A percentile compares a stretch with the other conserved stretches of the same genome.
phyloP scores from a whole-genome alignment of 2,113 vertebrate species.

The Pterocles gutturalis region DNA sequence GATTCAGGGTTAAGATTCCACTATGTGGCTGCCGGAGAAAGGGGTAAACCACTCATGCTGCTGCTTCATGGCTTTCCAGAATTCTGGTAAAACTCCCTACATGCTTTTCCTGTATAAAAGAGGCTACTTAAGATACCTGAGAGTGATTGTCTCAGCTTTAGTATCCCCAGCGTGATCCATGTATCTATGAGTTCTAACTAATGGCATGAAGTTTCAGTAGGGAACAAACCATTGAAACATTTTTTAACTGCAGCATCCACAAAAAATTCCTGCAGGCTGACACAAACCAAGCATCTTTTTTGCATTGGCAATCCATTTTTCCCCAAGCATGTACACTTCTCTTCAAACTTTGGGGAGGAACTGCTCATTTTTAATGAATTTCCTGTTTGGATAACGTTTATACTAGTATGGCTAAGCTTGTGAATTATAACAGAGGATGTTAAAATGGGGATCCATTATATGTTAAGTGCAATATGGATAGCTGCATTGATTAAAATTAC shows the following conservation, averaged over 20 bases:
- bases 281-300: not conserved
- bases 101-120: not conserved
- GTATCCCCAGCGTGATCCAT: not conserved
- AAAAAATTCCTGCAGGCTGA: not conserved
- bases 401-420: not conserved
- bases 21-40: slow-evolving; percentile 95
- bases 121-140: not conserved
- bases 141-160: not conserved
- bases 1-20: slow-evolving; percentile 97
- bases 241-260: not conserved
- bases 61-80: slow-evolving; percentile 97
- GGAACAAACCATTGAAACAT: not conserved
- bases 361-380: not conserved
- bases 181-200: not conserved
- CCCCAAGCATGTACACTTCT: not conserved
- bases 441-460: not conserved
- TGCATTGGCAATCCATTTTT: not conserved
- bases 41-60: slow-evolving; percentile 96
- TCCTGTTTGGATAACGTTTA: not conserved
- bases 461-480: not conserved
- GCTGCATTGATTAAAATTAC: slow-evolving; percentile 15
- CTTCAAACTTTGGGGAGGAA: not conserved
- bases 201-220: not conserved
- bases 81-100: slow-evolving; percentile 89
- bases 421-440: not conserved